Evolutionary conservation across 2,797 vertebrate genomes (phyloP), one percentile per base, ranked within the genome.

Genomic region (Sebastes hubbsi): DNA sequence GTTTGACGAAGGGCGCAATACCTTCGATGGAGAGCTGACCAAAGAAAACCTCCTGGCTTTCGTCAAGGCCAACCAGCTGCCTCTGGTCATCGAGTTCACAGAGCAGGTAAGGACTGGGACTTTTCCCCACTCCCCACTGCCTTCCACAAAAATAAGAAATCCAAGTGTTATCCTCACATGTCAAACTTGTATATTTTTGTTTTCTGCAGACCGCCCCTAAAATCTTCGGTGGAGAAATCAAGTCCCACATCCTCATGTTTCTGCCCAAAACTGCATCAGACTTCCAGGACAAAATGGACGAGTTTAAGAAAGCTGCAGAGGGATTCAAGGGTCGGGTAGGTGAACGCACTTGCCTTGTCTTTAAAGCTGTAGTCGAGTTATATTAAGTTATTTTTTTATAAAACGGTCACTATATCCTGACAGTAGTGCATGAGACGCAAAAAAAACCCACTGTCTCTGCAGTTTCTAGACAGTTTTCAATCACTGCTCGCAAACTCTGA

Each of bases 221-320:
- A 95, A 99, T 99, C 91, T 99, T 99, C 0, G 99, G 98, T n/a
- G 99, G 99, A 27, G 98, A 99, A 0, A 99, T 99, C 90, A 99
- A 99, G 94, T 99, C 98, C 13, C 99, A 99, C 85, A 99, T 99
- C 90, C 95, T 99, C 69, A 95, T 99, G 87, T 99, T 99, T 81
- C 87, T 99, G 72, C 98, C 98, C 30, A 99, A 99, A 95, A 94
- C 95, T 0, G 94, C 96, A 20, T 78, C 95, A 22, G 97, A 97
- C 91, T 98, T 97, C 29, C 95, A 98, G 32, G 95, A 90, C 25
- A 99, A 99, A 84, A 95, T 99, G 94, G 95, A 96, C 77, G 92
- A 96, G 86, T 99, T 99, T 87, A 99, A 97, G 94, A 97, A 94
- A 52, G 98, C 99, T 0, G 97, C 98, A 1, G 95, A 94, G 38